Evolutionary conservation across 1,140 invertebrate species (phyloP).

Genomic region (Marisa cornuarietis): DNA sequence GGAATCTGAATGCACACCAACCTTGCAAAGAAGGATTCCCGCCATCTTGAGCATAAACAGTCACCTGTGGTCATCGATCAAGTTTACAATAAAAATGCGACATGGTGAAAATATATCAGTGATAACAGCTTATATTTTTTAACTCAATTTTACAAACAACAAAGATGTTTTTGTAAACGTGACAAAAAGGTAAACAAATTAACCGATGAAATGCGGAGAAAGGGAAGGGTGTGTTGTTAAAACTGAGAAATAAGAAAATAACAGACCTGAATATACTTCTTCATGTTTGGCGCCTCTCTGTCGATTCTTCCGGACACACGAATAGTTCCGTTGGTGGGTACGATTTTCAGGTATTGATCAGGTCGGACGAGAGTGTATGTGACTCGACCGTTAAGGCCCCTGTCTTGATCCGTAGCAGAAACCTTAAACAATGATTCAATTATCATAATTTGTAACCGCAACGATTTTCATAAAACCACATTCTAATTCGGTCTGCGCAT

Average conservation of each 20-base stretch:
- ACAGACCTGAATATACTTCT: slow-evolving; percentile 29
- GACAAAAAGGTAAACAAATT: not conserved
- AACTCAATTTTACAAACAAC: not conserved
- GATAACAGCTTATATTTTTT: not conserved
- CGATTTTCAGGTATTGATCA: not conserved
- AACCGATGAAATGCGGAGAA: not conserved
- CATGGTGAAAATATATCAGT: not conserved
- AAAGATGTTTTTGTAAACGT: not conserved
- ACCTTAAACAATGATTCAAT: slow-evolving; percentile 34
- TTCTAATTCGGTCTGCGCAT: not conserved
- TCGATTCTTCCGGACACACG: slow-evolving; percentile 28
- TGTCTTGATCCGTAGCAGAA: slow-evolving; percentile 48
- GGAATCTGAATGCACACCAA: slow-evolving; percentile 71
- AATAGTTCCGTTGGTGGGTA: slow-evolving; percentile 31
- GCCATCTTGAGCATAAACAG: slow-evolving; percentile 49
- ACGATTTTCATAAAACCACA: too few relatives aligned
- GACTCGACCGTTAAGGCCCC: slow-evolving; percentile 43
- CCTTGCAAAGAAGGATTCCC: slow-evolving; percentile 45
- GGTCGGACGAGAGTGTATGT: slow-evolving; percentile 27
- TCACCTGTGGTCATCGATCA: slow-evolving; percentile 37
- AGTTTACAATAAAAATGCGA: not conserved
- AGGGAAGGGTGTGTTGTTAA: not conserved
- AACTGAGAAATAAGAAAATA: slow-evolving; percentile 6
- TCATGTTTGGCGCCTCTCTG: slow-evolving; percentile 26
- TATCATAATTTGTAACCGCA: not conserved